Evolutionary conservation across 2,888 invertebrate species (phyloP), one percentile per base, ranked within the genome.

Genomic region (Troilus luridus): DNA sequence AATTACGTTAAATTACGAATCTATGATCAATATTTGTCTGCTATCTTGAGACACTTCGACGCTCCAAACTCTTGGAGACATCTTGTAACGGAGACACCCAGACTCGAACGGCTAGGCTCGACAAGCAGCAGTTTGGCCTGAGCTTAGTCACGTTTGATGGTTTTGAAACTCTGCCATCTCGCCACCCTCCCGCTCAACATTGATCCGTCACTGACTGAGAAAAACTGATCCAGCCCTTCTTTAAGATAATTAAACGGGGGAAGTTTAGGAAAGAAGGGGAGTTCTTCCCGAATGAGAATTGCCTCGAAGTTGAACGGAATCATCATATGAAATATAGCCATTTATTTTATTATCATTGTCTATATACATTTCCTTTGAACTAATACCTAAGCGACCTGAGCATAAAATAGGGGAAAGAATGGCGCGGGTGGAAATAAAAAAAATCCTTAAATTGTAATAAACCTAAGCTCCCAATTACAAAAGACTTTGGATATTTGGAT

Each of bases 111-210:
- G 41, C 24, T 24, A 77, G 27, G 72, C 17, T 77, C 9, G 72
- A 77, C 27, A 77, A 77, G 72, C 72, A 77, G 72, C 27, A 77
- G 72, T 41, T 77, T 77, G 72, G 27, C 41, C 72, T 41, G 41
- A 17, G 27, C 41, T 77, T 77, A 77, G 72, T 77, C 72, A 77
- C 72, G 72, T 77, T 77, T 77, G 72, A 77, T 77, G 72, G 72
- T 77, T 77, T 77, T 77, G 72, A 77, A 77, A 77, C 72, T 77
- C 72, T 77, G 72, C 72, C 72, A 77, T 77, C 72, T 77, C 72
- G 72, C 72, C 72, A 41, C 72, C 72, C 72, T 67, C 72, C 8
- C 14, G 72, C 72, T 41, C 72, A 19, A 77, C 72, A 77, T 77
- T 19, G 72, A 77, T 77, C 72, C 72, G 27, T 41, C 72, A 77